Conservation (phyloP, 2,113 vertebrate species). For the Melanerpes aurifrons region DNA sequence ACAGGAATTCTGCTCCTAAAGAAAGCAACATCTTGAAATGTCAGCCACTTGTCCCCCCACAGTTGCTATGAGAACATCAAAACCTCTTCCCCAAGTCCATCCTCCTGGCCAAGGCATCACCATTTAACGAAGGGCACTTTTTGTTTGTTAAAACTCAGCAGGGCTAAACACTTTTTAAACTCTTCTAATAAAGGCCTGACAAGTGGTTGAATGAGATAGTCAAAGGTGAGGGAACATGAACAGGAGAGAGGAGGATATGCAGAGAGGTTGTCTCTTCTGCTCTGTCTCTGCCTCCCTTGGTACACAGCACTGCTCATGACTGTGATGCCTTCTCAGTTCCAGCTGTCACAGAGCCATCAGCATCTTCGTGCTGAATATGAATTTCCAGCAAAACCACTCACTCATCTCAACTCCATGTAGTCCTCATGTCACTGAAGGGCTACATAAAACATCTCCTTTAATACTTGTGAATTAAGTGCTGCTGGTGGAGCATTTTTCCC, state of each 20-base stretch:
- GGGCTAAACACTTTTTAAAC: not conserved
- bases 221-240: not conserved
- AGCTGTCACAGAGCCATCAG: not conserved
- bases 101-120: not conserved
- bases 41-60: not conserved
- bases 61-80: not conserved
- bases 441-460: constrained; percentile 20
- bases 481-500: not conserved
- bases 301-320: not conserved
- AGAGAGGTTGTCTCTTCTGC: not conserved
- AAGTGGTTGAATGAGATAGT: not conserved
- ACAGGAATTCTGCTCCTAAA: not conserved
- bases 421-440: not conserved
- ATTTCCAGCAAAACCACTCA: constrained; percentile 28
- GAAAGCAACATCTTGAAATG: not conserved
- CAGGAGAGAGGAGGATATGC: not conserved
- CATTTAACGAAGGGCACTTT: not conserved
- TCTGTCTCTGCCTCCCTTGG: not conserved
- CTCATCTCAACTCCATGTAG: not conserved
- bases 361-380: not conserved
- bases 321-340: not conserved
- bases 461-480: constrained; percentile 13
- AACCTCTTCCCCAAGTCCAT: not conserved
- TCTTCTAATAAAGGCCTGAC: not conserved
- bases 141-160: not conserved